These are phyloP conservation scores for Pentamera pediparva DNA, from an alignment of 53 echinoderm and acorn worm genomes.

Conservation along the genomic window DNA sequence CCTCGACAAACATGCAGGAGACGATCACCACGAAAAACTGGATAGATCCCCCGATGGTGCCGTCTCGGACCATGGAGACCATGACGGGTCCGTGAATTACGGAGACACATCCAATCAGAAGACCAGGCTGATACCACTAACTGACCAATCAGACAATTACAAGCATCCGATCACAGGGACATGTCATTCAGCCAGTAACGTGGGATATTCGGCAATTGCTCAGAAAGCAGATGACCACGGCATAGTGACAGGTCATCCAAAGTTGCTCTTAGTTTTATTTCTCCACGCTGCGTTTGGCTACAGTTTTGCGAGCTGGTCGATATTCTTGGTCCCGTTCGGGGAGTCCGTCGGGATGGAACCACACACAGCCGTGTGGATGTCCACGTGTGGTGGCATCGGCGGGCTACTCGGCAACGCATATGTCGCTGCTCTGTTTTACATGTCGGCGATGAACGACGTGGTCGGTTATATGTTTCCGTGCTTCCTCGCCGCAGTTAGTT, in stretches of 20 bases:
- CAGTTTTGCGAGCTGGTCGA: background rate
- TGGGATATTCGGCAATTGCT: too few relatives aligned
- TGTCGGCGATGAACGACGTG: background rate
- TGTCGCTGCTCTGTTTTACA: background rate
- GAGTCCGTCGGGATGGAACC: background rate
- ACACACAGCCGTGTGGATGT: background rate
- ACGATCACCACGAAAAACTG: background rate
- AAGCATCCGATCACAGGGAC: too few relatives aligned
- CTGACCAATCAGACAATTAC: too few relatives aligned
- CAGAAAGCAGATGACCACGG: background rate
- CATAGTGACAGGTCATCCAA: background rate
- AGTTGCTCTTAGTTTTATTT: background rate
- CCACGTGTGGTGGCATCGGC: background rate
- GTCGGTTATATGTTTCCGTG: background rate
- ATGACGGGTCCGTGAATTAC: too few relatives aligned
- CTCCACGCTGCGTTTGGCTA: background rate
- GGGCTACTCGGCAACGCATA: background rate
- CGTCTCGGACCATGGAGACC: background rate
- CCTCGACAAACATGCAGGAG: background rate
- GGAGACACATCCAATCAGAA: too few relatives aligned
- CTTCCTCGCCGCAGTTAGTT: background rate
- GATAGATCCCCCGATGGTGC: background rate
- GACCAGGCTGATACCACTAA: too few relatives aligned
- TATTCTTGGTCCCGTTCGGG: background rate
- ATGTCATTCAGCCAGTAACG: too few relatives aligned